A percentile compares a stretch with the other conserved stretches of the same genome.
Conservation (phyloP, 2,113 vertebrate genomes). For the Thamnophis sirtalis region DNA sequence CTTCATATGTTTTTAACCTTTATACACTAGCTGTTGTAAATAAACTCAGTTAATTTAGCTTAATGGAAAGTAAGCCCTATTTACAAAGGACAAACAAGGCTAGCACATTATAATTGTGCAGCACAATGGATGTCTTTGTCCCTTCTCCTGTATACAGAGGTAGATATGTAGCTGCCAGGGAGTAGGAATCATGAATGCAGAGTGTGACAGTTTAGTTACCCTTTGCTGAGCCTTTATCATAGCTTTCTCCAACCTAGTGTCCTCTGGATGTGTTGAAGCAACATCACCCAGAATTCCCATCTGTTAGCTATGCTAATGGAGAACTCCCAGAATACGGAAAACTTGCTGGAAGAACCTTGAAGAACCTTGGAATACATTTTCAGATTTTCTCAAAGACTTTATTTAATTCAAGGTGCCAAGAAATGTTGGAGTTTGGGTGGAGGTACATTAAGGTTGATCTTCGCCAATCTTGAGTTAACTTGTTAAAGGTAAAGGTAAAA, state of each 20-base stretch:
- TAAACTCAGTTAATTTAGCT: neutral
- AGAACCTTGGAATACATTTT: neutral
- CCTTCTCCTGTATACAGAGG: neutral
- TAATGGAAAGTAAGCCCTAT: neutral
- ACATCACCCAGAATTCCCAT: neutral
- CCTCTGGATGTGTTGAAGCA: neutral
- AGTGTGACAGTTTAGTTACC: neutral
- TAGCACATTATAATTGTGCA: neutral
- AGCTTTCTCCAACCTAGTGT: neutral
- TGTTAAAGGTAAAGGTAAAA: neutral
- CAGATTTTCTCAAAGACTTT: neutral
- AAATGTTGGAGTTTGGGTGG: neutral
- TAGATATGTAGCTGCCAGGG: neutral
- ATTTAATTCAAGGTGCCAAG: neutral
- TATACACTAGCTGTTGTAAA: neutral
- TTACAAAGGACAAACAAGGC: neutral
- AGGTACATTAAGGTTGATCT: neutral
- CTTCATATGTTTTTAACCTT: neutral
- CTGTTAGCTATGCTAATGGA: neutral
- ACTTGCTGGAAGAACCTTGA: neutral
- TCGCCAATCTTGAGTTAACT: neutral
- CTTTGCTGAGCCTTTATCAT: neutral
- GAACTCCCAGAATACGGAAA: neutral
- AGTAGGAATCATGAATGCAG: neutral
- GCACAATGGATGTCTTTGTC: neutral